These are phyloP conservation scores for Crocidura indochinensis DNA, from an alignment of 2,797 vertebrate species.

Conservation along the genomic window DNA sequence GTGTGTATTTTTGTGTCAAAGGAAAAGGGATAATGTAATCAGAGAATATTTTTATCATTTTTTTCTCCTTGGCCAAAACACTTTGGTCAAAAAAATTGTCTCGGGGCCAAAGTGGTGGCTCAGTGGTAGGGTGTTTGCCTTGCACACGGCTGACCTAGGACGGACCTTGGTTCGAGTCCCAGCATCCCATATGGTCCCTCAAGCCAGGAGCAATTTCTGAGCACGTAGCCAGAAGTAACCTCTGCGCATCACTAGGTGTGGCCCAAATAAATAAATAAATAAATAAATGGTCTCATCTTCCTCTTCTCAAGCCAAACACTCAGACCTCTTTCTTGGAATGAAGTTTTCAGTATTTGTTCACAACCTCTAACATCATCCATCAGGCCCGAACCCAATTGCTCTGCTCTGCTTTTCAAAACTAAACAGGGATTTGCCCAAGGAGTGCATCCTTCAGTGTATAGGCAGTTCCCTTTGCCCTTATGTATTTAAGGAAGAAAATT, in stretches of 20 bases:
- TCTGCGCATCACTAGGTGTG: no score
- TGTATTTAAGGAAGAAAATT: constrained; percentile 90
- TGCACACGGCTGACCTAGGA: no score
- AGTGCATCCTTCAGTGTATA: constrained; percentile 86
- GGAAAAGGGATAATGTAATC: not conserved
- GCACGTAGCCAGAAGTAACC: no score
- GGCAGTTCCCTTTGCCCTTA: constrained; percentile 85
- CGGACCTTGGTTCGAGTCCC: no score
- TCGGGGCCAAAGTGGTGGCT: no score
- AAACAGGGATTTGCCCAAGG: constrained; percentile 51
- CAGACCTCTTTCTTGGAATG: constrained; percentile 41
- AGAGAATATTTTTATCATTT: not conserved
- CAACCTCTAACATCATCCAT: constrained; percentile 15
- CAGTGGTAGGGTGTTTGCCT: no score
- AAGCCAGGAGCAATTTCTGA: no score
- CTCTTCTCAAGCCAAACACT: not conserved
- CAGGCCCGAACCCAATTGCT: not conserved
- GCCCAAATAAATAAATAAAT: no score
- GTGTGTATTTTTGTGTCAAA: no score
- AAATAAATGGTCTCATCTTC: not conserved
- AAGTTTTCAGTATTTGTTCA: not conserved
- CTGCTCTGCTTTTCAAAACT: constrained; percentile 30
- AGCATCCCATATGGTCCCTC: no score
- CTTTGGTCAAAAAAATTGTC: constrained; percentile 2
- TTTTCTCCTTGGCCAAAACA: constrained; percentile 49